Evolutionary conservation across 2,113 vertebrate species (phyloP).

Genomic region (Lethenteron reissneri): DNA sequence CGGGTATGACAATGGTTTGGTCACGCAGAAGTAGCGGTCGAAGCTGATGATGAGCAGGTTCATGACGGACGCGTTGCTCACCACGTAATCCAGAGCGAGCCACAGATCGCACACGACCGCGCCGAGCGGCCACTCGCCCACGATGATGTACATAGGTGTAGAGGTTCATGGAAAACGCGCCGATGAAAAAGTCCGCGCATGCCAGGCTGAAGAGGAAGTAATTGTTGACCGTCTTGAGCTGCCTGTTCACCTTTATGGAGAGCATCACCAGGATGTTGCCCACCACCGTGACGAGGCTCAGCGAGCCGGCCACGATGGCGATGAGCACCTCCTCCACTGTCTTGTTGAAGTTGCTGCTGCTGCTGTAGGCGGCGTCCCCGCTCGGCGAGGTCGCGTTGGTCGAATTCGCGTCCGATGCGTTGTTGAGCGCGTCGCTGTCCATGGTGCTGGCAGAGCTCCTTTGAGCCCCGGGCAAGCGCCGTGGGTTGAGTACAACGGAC

Average conservation of each 20-base stretch:
- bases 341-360: slow-evolving; percentile 35
- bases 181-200: slow-evolving; percentile 79
- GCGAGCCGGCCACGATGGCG: slow-evolving; percentile 60
- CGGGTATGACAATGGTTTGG: slow-evolving; percentile 76
- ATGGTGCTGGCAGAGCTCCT: too few relatives aligned
- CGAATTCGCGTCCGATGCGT: too few relatives aligned
- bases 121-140: slow-evolving; percentile 84
- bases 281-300: slow-evolving; percentile 83
- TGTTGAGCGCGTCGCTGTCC: too few relatives aligned
- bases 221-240: slow-evolving; percentile 94
- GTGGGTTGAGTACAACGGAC: too few relatives aligned
- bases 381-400: too few relatives aligned
- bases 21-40: slow-evolving; percentile 92
- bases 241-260: slow-evolving; percentile 94
- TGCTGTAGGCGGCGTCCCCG: too few relatives aligned
- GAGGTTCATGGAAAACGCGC: slow-evolving; percentile 90
- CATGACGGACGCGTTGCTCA: slow-evolving; percentile 91
- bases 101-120: slow-evolving; percentile 83
- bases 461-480: too few relatives aligned
- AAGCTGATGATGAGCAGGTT: slow-evolving; percentile 95
- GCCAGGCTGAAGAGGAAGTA: slow-evolving; percentile 93
- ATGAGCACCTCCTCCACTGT: slow-evolving; percentile 87
- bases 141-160: slow-evolving; percentile 85
- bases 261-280: slow-evolving; percentile 96
- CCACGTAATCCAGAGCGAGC: slow-evolving; percentile 85